Evolutionary conservation across 2,113 vertebrate genomes (phyloP).

Genomic region (Myodes glareolus): DNA sequence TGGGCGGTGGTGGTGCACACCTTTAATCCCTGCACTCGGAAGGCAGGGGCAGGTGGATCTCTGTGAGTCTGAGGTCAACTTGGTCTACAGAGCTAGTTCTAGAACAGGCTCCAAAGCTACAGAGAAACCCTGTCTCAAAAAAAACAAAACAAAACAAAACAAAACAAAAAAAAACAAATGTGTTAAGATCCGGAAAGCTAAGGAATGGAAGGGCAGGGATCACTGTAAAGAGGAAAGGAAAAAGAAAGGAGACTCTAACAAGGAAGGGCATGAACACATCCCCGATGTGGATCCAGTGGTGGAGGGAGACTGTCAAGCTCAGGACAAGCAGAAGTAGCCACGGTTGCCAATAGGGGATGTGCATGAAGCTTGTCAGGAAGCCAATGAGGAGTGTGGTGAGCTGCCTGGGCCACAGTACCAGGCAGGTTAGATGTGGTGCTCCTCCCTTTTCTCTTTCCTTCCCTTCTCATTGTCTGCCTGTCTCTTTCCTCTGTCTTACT

Average conservation of each 20-base stretch:
- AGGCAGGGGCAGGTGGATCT: too few species aligned
- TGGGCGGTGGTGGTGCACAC: too few species aligned
- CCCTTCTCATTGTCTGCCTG: background rate
- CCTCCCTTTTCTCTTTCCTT: too few species aligned
- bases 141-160: too few species aligned
- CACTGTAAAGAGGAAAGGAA: background rate
- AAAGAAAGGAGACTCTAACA: background rate
- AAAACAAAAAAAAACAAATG: background rate
- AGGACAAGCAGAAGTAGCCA: background rate
- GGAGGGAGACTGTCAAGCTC: background rate
- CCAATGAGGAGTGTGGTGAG: fast-evolving
- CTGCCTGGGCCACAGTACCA: background rate
- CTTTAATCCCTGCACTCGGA: too few species aligned
- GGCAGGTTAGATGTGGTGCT: background rate
- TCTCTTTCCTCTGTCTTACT: background rate
- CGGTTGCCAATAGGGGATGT: background rate
- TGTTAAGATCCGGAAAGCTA: background rate
- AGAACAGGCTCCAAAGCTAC: too few species aligned
- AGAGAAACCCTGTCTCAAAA: too few species aligned
- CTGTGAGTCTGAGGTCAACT: too few species aligned
- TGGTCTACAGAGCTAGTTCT: too few species aligned
- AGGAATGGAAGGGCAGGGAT: background rate
- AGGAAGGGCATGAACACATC: background rate
- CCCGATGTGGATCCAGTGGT: background rate
- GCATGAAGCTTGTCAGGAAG: background rate